These are phyloP conservation scores for Conchocele bisecta DNA, from an alignment of 2,888 invertebrate genomes.

Conservation along the genomic window DNA sequence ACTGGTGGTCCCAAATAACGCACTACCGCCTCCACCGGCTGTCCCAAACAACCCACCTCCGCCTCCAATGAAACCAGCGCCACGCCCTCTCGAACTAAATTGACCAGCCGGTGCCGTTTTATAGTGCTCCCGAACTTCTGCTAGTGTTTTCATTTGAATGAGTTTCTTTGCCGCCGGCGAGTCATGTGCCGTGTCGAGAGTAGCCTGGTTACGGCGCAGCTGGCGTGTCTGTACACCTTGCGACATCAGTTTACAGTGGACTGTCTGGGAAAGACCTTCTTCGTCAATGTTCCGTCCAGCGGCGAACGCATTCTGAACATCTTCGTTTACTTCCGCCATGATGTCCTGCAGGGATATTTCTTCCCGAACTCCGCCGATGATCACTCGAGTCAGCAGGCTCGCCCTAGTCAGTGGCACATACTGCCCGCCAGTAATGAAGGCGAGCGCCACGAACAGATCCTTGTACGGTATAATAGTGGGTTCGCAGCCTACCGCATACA, in stretches of 20 bases:
- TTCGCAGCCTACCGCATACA: constrained; percentile 74
- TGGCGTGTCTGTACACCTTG: constrained; percentile 41
- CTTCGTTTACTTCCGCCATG: constrained; percentile 66
- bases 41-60: neutral
- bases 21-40: neutral
- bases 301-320: constrained; percentile 56
- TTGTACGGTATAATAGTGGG: constrained; percentile 63
- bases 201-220: constrained; percentile 29
- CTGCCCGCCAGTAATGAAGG: constrained; percentile 73
- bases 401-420: constrained; percentile 72
- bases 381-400: constrained; percentile 65
- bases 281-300: constrained; percentile 29
- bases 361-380: constrained; percentile 74
- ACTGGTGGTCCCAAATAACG: neutral
- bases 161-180: constrained; percentile 14
- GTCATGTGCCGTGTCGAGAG: constrained; percentile 8
- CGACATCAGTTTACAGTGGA: constrained; percentile 20
- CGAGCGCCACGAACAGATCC: constrained; percentile 72
- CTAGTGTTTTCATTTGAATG: constrained; percentile 16
- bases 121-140: neutral
- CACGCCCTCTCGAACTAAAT: neutral
- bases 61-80: no score
- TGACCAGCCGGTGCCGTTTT: neutral
- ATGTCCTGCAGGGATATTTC: constrained; percentile 70
- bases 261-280: constrained; percentile 24